Percentiles rank a stretch among this genome's conserved stretches.
Conservation (phyloP, 1,140 invertebrate species). For the Drosophila melanogaster region Release_6_plus_ISO1_MT NT_033777.3:20928501-20929000, state of each 20-base stretch:
- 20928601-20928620: conserved; percentile 16
- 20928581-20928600: conserved; percentile 17
- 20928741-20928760: conserved; percentile 27
- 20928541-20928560: conserved; percentile 48
- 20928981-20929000: conserved; percentile 62
- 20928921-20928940: conserved; percentile 51
- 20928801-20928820: neutral
- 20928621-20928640: conserved; percentile 30
- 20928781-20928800: conserved; percentile 6
- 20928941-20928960: conserved; percentile 49
- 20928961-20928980: conserved; percentile 42
- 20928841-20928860: conserved; percentile 50
- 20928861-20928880: conserved; percentile 22
- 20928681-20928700: conserved; percentile 10
- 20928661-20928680: conserved; percentile 70
- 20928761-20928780: conserved; percentile 25
- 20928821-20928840: conserved; percentile 28
- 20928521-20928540: conserved; percentile 27
- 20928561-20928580: conserved; percentile 12
- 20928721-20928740: neutral
- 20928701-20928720: neutral
- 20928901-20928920: conserved; percentile 38
- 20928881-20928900: conserved; percentile 47
- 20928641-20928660: conserved; percentile 54
- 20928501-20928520: conserved; percentile 16